These are phyloP conservation scores for Sphaerophoria rueppellii DNA, from an alignment of 2,888 invertebrate genomes.

Conservation along the genomic window DNA sequence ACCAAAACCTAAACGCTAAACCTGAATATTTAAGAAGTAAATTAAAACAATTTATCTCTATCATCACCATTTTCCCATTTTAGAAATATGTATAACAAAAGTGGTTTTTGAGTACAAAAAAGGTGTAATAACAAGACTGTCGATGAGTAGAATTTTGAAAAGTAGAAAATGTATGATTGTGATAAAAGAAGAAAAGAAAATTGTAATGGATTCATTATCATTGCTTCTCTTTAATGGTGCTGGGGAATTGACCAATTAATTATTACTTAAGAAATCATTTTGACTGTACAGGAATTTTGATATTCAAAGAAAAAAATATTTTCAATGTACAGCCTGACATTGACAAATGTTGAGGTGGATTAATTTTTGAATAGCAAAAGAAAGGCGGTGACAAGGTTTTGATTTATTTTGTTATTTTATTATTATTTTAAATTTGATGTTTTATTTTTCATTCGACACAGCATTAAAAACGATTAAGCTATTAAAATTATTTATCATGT, in stretches of 20 bases:
- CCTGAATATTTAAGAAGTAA: conserved; percentile 7
- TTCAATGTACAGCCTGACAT: conserved; percentile 15
- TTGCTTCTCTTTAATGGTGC: conserved; percentile 45
- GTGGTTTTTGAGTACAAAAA: conserved; percentile 23
- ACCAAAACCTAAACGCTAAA: no score
- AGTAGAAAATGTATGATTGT: neutral
- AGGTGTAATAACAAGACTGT: conserved; percentile 13
- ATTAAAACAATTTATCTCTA: conserved; percentile 47
- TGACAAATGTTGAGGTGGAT: conserved; percentile 28
- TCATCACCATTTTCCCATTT: conserved; percentile 24
- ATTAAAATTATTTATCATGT: no score
- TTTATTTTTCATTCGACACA: neutral
- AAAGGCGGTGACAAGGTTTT: neutral
- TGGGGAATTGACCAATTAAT: conserved; percentile 23
- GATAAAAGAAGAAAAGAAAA: conserved; percentile 37
- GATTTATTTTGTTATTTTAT: neutral
- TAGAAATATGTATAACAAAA: conserved; percentile 2
- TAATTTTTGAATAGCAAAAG: neutral
- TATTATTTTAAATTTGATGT: neutral
- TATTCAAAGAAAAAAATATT: neutral
- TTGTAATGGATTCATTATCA: conserved; percentile 62
- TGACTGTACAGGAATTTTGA: neutral
- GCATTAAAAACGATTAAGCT: no score
- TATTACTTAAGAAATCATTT: conserved; percentile 5
- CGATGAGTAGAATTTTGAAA: conserved; percentile 37